phyloP scores from a whole-genome alignment of 2,113 vertebrate genomes.

The Apaloderma vittatum region DNA sequence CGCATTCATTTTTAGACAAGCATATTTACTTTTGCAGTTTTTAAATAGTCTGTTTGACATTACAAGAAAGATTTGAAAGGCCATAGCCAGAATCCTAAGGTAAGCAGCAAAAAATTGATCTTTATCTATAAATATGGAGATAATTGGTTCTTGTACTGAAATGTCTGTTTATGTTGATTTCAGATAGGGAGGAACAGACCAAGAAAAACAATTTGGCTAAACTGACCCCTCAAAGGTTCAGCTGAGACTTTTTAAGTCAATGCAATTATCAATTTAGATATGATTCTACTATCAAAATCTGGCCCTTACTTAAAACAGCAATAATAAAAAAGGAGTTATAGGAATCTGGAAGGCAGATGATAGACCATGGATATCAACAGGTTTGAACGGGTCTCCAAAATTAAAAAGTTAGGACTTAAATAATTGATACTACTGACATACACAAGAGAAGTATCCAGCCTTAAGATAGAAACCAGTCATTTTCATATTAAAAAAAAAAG shows the following conservation, averaged over 20 bases:
- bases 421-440: background rate
- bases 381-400: background rate
- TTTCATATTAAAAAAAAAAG: background rate
- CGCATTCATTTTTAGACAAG: conserved; percentile 36
- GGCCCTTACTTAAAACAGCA: background rate
- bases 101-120: background rate
- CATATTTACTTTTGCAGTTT: background rate
- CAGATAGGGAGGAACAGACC: background rate
- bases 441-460: background rate
- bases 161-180: background rate
- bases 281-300: background rate
- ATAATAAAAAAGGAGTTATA: background rate
- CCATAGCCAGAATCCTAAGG: background rate
- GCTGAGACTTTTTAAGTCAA: background rate
- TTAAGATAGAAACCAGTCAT: background rate
- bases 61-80: background rate
- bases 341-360: background rate
- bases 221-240: background rate
- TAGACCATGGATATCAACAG: background rate
- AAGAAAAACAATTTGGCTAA: background rate
- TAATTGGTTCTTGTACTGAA: background rate
- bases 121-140: background rate
- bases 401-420: background rate
- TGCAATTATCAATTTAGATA: background rate
- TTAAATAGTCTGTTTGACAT: background rate